Conservation (phyloP, 2,113 vertebrate species). For the Nothocercus julius region DNA sequence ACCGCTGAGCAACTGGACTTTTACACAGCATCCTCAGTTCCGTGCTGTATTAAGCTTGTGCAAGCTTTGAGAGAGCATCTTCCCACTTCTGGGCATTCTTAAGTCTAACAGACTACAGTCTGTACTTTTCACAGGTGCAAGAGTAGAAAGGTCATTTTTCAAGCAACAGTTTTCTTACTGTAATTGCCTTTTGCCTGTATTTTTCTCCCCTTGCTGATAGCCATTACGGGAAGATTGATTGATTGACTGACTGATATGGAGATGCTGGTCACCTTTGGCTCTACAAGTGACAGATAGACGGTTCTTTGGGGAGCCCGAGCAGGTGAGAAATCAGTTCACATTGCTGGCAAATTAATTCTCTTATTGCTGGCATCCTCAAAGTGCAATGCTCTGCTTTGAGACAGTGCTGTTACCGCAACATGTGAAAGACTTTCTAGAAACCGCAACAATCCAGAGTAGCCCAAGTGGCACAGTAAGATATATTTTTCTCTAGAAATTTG, state of each 20-base stretch:
- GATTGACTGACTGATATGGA: background rate
- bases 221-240: background rate
- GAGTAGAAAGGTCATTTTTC: slow-evolving; percentile 41
- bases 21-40: background rate
- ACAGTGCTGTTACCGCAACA: background rate
- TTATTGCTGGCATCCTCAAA: background rate
- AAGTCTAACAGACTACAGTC: background rate
- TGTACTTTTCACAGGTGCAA: slow-evolving; percentile 1
- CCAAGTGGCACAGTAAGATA: background rate
- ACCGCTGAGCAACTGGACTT: background rate
- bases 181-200: slow-evolving; percentile 46
- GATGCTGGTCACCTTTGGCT: background rate
- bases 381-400: background rate
- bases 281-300: background rate
- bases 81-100: background rate
- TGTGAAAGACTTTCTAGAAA: background rate
- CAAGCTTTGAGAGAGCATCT: background rate
- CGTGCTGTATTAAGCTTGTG: background rate
- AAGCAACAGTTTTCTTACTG: slow-evolving; percentile 18
- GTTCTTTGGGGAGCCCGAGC: background rate
- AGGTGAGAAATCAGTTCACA: background rate
- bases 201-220: slow-evolving; percentile 28
- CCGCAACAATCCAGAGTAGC: background rate
- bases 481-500: background rate
- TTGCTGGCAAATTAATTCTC: background rate